Percentiles rank a stretch among this genome's conserved stretches.
Evolutionary conservation across 2,888 invertebrate genomes (phyloP).

Genomic region (Prosapia bicincta): DNA sequence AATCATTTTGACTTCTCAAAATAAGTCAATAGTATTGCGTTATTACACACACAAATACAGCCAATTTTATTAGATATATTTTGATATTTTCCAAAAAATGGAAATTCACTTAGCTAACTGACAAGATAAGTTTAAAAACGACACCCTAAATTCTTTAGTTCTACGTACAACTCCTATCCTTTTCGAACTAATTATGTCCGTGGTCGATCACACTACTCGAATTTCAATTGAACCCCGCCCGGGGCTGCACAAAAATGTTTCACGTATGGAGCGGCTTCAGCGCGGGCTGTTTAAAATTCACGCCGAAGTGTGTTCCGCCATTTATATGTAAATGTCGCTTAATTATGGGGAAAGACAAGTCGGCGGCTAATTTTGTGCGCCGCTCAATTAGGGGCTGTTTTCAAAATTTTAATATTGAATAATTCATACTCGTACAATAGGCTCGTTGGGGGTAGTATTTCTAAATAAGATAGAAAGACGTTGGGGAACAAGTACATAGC

Average conservation of each 20-base stretch:
- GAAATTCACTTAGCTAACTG: no score
- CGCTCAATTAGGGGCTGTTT: neutral
- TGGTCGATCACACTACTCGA: neutral
- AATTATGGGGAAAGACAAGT: neutral
- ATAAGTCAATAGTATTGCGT: no score
- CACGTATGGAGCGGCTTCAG: neutral
- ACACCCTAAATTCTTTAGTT: no score
- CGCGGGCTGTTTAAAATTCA: neutral
- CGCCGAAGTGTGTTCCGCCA: neutral
- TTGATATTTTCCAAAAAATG: no score
- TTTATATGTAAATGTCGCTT: neutral
- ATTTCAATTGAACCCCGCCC: neutral
- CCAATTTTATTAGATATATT: no score
- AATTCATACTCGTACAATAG: neutral
- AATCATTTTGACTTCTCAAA: no score
- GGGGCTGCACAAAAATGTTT: neutral
- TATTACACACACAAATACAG: no score
- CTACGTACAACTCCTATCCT: no score
- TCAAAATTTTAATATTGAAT: neutral
- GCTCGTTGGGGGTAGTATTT: neutral
- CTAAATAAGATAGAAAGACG: no score
- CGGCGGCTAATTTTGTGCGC: neutral
- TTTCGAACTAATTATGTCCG: neutral
- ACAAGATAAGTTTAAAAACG: no score
- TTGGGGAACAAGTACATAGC: no score